A percentile compares a stretch with the other conserved stretches of the same genome.
Conservation (phyloP, 2,888 invertebrate genomes). For the Venusia cambrica region DNA sequence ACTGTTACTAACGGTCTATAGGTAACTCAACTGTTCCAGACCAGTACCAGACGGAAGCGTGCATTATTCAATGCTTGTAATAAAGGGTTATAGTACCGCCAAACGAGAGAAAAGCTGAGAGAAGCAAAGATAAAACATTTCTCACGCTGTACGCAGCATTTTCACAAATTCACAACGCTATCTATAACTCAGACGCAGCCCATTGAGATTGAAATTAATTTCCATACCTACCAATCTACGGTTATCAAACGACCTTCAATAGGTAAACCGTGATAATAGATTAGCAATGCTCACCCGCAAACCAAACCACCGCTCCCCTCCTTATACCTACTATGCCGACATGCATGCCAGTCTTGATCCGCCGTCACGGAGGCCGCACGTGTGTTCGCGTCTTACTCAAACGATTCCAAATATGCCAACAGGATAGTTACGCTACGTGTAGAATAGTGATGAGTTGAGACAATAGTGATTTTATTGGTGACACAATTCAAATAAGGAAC, state of each 20-base stretch:
- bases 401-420: conserved; percentile 32
- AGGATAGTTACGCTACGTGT: conserved; percentile 30
- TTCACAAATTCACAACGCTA: conserved; percentile 15
- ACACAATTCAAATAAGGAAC: conserved; percentile 36
- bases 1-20: too few species aligned
- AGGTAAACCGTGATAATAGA: conserved; percentile 50
- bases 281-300: conserved; percentile 32
- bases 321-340: too few species aligned
- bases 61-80: too few species aligned
- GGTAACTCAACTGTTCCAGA: too few species aligned
- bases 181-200: conserved; percentile 10
- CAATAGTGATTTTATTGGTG: conserved; percentile 42
- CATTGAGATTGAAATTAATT: conserved; percentile 20
- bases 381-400: conserved; percentile 7
- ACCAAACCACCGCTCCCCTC: conserved; percentile 14
- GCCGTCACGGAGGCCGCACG: conserved; percentile 23
- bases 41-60: too few species aligned
- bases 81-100: too few species aligned
- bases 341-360: conserved; percentile 18
- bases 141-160: conserved; percentile 7
- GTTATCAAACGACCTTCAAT: conserved; percentile 44
- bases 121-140: too few species aligned
- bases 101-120: too few species aligned
- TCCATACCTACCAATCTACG: conserved; percentile 30
- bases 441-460: conserved; percentile 45